Evolutionary conservation across 2,797 vertebrate species (phyloP).

Genomic region (Acestrorhynchus altus): DNA sequence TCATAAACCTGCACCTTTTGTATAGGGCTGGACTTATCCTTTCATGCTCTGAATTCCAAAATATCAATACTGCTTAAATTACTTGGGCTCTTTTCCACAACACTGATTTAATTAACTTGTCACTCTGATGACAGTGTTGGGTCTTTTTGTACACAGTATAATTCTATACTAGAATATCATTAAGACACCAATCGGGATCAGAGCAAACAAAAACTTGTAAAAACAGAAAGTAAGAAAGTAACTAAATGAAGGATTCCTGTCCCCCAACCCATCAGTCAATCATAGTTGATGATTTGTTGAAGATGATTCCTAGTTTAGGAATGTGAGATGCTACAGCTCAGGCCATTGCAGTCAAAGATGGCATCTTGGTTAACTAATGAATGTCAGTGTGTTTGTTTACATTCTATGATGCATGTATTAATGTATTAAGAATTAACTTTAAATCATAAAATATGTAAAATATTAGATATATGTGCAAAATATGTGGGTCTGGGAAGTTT

Average conservation of each 20-base stretch:
- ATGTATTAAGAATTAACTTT: no score
- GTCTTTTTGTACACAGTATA: no score
- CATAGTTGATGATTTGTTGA: no score
- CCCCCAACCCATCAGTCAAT: no score
- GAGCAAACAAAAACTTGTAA: no score
- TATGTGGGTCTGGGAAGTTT: no score
- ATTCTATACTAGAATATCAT: no score
- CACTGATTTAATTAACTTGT: neutral
- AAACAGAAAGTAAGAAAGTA: no score
- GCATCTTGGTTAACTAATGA: neutral
- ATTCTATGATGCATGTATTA: neutral
- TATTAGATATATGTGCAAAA: no score
- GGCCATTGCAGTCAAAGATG: slow-evolving; percentile 1
- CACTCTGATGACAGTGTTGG: neutral
- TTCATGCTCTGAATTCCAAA: slow-evolving; percentile 5
- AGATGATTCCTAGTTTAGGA: slow-evolving; percentile 35
- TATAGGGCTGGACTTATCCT: neutral
- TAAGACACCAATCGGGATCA: no score
- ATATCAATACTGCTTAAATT: neutral
- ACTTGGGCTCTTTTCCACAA: neutral
- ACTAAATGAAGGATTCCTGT: slow-evolving; percentile 32
- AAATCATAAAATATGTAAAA: no score
- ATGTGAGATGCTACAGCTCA: neutral
- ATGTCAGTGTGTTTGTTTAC: neutral
- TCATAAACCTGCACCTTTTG: neutral